A percentile compares a stretch with the other conserved stretches of the same genome.
phyloP scores from a whole-genome alignment of 2,113 vertebrate genomes.

The Larimichthys crocea region DNA sequence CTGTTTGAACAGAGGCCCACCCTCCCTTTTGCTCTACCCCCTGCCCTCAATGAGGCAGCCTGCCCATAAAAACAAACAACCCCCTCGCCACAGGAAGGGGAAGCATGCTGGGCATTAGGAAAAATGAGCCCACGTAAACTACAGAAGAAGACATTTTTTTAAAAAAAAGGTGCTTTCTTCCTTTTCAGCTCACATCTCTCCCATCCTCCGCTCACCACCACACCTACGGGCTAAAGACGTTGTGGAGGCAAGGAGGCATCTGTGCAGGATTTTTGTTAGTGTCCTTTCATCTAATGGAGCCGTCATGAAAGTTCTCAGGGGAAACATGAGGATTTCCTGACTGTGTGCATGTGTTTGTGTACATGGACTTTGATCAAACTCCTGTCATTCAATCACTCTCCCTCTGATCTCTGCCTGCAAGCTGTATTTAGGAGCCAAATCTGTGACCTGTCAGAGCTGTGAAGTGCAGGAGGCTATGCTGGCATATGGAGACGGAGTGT shows the following conservation, averaged over 20 bases:
- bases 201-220: slow-evolving; percentile 2
- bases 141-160: slow-evolving; percentile 35
- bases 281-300: slow-evolving; percentile 60
- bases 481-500: slow-evolving; percentile 58
- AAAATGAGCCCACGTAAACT: slow-evolving; percentile 30
- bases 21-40: slow-evolving; percentile 26
- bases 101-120: slow-evolving; percentile 51
- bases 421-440: slow-evolving; percentile 52
- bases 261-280: slow-evolving; percentile 38
- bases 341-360: slow-evolving; percentile 36
- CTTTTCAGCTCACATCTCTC: slow-evolving; percentile 27
- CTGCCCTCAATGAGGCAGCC: slow-evolving; percentile 62
- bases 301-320: slow-evolving; percentile 38
- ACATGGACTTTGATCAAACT: slow-evolving; percentile 62
- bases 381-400: slow-evolving; percentile 63
- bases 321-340: slow-evolving; percentile 46
- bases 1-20: slow-evolving; percentile 54
- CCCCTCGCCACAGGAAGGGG: slow-evolving; percentile 31
- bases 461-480: slow-evolving; percentile 52
- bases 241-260: slow-evolving; percentile 38
- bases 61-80: slow-evolving; percentile 66
- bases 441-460: slow-evolving; percentile 60
- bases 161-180: slow-evolving; percentile 23
- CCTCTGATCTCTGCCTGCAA: slow-evolving; percentile 63
- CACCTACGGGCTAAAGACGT: slow-evolving; percentile 40